Percentiles rank a stretch among this genome's conserved stretches.
Evolutionary conservation across 1,140 invertebrate species (phyloP).

Genomic region (Drosophila jambulina): DNA sequence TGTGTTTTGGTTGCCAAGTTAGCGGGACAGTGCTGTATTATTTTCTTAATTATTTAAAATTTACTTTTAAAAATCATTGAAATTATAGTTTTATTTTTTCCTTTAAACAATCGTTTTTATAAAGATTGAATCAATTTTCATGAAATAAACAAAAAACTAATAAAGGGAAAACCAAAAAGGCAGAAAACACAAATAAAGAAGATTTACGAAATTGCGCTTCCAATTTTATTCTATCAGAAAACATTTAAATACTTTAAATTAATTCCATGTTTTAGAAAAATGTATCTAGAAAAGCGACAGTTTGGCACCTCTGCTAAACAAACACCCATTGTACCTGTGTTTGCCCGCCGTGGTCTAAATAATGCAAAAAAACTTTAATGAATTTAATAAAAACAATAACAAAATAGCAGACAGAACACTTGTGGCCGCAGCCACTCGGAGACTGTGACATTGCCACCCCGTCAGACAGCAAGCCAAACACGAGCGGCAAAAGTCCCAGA

Average conservation of each 20-base stretch:
- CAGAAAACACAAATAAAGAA: no score
- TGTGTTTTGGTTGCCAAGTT: constrained; percentile 23
- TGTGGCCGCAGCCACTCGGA: constrained; percentile 26
- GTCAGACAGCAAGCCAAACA: constrained; percentile 39
- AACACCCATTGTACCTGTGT: constrained; percentile 10
- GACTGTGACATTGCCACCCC: constrained; percentile 22
- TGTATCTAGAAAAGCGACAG: neutral
- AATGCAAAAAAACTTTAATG: constrained; percentile 24
- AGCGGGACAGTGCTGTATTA: constrained; percentile 11
- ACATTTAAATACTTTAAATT: neutral
- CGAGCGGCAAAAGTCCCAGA: constrained; percentile 1
- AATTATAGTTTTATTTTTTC: no score
- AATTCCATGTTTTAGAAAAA: neutral
- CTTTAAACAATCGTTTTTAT: no score
- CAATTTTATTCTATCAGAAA: no score
- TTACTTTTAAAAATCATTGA: no score
- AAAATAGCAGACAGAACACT: constrained; percentile 32
- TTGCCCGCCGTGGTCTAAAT: constrained; percentile 33
- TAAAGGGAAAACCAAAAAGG: no score
- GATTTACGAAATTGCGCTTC: no score
- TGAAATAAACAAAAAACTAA: no score
- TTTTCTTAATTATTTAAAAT: neutral
- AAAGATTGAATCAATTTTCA: no score
- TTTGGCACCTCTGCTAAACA: neutral
- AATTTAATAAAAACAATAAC: constrained; percentile 23